Conservation (phyloP, 1,140 invertebrate genomes). For the Nautilus pompilius region DNA sequence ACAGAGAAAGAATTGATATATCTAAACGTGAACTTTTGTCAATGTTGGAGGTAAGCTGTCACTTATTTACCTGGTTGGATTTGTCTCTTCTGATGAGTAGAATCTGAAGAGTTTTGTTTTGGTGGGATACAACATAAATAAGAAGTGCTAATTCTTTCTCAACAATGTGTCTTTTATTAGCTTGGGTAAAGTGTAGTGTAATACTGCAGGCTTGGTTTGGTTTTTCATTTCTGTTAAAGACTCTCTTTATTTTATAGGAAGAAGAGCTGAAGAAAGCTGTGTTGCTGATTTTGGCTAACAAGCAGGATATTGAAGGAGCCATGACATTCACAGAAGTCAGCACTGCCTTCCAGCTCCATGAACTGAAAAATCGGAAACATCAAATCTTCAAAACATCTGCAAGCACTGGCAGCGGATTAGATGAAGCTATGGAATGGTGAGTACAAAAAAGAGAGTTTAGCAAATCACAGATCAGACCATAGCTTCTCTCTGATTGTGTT, state of each 20-base stretch:
- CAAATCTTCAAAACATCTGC: constrained; percentile 99
- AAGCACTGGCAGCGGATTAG: constrained; percentile 95
- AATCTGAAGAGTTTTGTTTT: background rate
- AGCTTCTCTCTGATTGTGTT: too few relatives aligned
- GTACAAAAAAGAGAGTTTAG: too few relatives aligned
- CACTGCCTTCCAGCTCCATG: constrained; percentile 90
- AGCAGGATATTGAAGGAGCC: constrained; percentile 97
- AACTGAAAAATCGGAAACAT: constrained; percentile 94
- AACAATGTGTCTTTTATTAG: too few relatives aligned
- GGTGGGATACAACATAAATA: too few relatives aligned
- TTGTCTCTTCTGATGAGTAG: background rate
- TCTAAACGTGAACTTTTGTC: constrained; percentile 96
- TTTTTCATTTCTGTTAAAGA: background rate
- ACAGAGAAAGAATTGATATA: constrained; percentile 97
- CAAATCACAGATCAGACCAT: too few relatives aligned
- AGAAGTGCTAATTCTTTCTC: too few relatives aligned
- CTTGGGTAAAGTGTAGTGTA: too few relatives aligned
- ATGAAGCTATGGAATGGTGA: constrained; percentile 98
- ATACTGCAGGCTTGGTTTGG: too few relatives aligned
- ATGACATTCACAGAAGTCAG: constrained; percentile 95
- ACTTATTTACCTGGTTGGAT: background rate
- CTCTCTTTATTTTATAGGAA: constrained; percentile 65
- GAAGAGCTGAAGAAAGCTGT: constrained; percentile 95
- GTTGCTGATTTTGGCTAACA: constrained; percentile 97
- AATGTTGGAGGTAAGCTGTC: constrained; percentile 80